Percentiles rank a stretch among this genome's conserved stretches.
Evolutionary conservation across 64 coral and sea anemone genomes (phyloP).

Genomic region (Astreopora myriophthalma): DNA sequence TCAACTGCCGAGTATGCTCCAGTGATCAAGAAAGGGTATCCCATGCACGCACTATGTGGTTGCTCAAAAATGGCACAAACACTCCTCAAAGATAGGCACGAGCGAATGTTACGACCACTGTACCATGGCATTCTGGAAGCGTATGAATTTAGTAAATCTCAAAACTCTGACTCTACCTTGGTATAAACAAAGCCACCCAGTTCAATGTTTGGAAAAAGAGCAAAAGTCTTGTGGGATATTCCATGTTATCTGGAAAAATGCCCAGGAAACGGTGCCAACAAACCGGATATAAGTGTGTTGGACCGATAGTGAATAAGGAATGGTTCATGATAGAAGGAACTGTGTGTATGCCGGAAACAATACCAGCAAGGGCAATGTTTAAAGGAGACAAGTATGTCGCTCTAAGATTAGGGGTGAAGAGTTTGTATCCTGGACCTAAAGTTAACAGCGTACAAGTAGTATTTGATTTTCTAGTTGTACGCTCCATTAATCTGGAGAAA

Average conservation of each 20-base stretch:
- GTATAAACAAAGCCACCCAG: not conserved
- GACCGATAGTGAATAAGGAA: conserved; percentile 3
- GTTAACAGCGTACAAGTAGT: not conserved
- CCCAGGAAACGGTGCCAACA: not conserved
- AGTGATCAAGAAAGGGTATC: no score
- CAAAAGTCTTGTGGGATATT: no score
- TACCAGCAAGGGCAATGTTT: not conserved
- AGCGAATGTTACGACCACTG: not conserved
- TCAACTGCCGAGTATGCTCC: no score
- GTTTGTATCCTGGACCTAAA: not conserved
- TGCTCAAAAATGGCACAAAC: no score
- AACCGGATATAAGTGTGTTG: not conserved
- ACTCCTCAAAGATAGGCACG: not conserved
- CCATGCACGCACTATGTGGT: no score
- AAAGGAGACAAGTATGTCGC: not conserved
- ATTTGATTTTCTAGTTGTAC: not conserved
- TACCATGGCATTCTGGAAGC: not conserved
- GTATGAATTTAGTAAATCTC: not conserved
- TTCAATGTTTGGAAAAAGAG: no score
- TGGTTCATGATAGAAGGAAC: not conserved
- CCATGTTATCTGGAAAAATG: not conserved
- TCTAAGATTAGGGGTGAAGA: not conserved
- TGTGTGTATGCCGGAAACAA: not conserved
- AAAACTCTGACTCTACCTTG: not conserved
- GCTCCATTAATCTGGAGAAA: not conserved